Percentiles rank a stretch among this genome's conserved stretches.
These are phyloP conservation scores for sheep (Ovis aries) DNA, from an alignment of 2,113 vertebrate genomes.

Conservation along the genomic window DNA sequence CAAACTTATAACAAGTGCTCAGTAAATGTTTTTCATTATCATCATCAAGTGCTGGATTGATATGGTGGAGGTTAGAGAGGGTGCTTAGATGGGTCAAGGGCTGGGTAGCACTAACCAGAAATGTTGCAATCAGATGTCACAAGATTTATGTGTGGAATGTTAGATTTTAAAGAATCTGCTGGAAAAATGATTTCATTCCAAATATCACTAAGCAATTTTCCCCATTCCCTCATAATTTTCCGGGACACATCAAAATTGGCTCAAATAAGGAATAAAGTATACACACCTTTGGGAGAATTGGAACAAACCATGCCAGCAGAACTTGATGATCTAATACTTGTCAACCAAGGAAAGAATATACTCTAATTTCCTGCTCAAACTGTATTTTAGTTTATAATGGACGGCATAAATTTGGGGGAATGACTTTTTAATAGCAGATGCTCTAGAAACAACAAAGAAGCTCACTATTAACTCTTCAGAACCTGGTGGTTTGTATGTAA, in stretches of 20 bases:
- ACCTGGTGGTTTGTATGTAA: background rate
- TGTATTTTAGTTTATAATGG: background rate
- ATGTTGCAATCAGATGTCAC: background rate
- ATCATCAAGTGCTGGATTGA: background rate
- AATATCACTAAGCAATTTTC: background rate
- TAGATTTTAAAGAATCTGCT: background rate
- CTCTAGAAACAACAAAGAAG: constrained; percentile 24
- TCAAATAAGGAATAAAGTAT: background rate
- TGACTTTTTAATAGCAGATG: constrained; percentile 29
- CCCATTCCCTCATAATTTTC: background rate
- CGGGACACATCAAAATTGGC: background rate
- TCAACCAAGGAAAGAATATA: background rate
- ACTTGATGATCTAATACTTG: background rate
- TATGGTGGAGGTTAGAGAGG: background rate
- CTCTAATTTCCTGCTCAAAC: background rate
- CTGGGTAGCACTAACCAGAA: background rate
- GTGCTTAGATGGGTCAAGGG: background rate
- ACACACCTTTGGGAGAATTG: background rate
- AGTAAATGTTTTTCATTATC: background rate
- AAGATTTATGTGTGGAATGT: background rate
- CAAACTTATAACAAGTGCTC: background rate
- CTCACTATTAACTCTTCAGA: constrained; percentile 14
- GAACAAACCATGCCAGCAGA: background rate
- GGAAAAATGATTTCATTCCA: background rate
- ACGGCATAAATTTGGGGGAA: background rate